These are phyloP conservation scores for Dasyornis broadbenti DNA, from an alignment of 2,113 vertebrate genomes.

Conservation along the genomic window DNA sequence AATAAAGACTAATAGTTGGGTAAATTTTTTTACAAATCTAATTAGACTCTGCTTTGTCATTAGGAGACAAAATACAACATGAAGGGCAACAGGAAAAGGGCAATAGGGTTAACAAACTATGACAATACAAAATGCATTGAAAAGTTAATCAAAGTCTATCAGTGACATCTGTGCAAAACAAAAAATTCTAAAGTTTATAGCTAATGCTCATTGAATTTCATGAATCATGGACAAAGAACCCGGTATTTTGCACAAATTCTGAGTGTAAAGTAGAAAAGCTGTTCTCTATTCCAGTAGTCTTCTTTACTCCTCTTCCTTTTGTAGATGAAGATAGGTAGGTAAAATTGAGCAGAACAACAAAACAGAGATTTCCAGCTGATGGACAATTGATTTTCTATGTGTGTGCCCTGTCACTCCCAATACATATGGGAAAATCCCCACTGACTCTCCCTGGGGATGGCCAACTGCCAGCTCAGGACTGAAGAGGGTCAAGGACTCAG, in stretches of 20 bases:
- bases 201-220: neutral
- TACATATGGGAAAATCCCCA: neutral
- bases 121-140: neutral
- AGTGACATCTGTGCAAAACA: neutral
- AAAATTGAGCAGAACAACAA: neutral
- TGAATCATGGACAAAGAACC: neutral
- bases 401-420: neutral
- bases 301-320: neutral
- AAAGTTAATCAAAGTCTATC: neutral
- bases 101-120: neutral
- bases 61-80: neutral
- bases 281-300: neutral
- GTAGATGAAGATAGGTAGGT: neutral
- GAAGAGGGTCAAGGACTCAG: neutral
- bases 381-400: neutral
- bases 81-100: neutral
- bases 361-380: neutral
- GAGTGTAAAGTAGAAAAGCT: neutral
- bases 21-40: neutral
- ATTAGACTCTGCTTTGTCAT: neutral
- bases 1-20: neutral
- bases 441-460: neutral
- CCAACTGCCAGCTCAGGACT: neutral
- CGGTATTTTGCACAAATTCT: neutral
- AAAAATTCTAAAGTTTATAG: neutral